Evolutionary conservation across 2,113 vertebrate genomes (phyloP), one percentile per base, ranked within the genome.

Genomic region (Mirza zaza): DNA sequence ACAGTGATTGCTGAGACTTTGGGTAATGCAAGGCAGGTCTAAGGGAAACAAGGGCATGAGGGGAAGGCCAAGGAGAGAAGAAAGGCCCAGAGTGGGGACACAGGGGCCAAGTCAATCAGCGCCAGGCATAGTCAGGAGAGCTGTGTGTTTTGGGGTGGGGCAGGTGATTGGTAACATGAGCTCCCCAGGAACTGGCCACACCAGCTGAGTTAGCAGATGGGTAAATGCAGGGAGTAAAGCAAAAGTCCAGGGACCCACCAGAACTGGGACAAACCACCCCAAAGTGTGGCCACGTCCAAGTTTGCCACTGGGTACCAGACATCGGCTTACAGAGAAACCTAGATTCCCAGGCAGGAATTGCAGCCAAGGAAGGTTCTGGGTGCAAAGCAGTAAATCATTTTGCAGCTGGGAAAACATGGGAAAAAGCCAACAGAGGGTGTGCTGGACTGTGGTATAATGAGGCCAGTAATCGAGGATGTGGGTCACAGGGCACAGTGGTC

Each of bases 271-370:
- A 42, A 81, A 39, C 9, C 18, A 36, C 10, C 7, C 70, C 20
- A 29, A 50, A 70, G 65, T 8, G 6, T 23, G 18, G 23, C 23
- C 48, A 39, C 0, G 1, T 23, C 20, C 15, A 61, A 27, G 29
- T 79, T 25, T 17, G 48, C n/a, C n/a, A 34, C 0, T 0, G 0
- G 25, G 11, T 18, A 34, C 48, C 42, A 36, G n/a, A 23, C 36
- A 23, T 48, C 5, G 8, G 34, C 42, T 25, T 39, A 36, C 20
- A 32, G 52, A 32, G 34, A 87, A 65, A 6, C 23, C 21, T 63
- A 57, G 45, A 48, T 77, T 50, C 25, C 52, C 18, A 67, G 32
- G 39, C 39, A 90, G 59, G 36, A 63, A 18, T 6, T 32, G 61
- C 29, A 34, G 23, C 27, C 45, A 27, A 12, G 21, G 3, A n/a